Conservation (phyloP, 2,113 vertebrate genomes). For the Datnioides undecimradiatus region DNA sequence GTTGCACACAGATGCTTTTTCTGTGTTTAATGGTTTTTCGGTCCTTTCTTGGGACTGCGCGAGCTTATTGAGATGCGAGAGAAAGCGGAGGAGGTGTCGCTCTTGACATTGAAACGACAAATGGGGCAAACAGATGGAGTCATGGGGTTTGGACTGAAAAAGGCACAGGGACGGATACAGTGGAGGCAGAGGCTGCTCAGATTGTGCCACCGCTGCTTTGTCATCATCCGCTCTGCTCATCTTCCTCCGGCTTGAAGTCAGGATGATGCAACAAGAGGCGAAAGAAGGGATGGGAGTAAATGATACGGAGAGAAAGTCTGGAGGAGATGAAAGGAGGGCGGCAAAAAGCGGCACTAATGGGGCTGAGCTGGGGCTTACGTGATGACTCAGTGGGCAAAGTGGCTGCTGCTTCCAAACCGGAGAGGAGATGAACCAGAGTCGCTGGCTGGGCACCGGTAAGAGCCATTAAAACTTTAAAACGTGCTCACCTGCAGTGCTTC, state of each 20-base stretch:
- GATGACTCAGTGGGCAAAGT: constrained; percentile 9
- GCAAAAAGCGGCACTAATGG: constrained; percentile 13
- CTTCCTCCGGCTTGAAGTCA: not conserved
- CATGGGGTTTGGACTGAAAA: not conserved
- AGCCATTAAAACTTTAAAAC: not conserved
- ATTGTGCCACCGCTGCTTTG: not conserved
- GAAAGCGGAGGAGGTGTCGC: not conserved
- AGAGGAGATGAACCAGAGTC: not conserved
- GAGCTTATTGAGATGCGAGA: not conserved
- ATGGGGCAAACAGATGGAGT: not conserved
- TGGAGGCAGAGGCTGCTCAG: not conserved
- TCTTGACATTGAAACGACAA: not conserved
- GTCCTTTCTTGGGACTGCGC: not conserved
- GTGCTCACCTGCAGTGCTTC: not conserved
- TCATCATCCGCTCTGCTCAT: not conserved
- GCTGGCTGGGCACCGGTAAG: not conserved
- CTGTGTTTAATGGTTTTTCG: not conserved
- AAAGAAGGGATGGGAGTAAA: not conserved
- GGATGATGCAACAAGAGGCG: not conserved
- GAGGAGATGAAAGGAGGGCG: constrained; percentile 1
- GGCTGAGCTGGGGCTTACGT: not conserved
- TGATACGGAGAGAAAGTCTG: not conserved
- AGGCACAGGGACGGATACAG: not conserved
- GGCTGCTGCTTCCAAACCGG: not conserved
- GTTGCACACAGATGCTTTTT: not conserved